Evolutionary conservation across 2,797 vertebrate genomes (phyloP).

Genomic region (Hoplostethus atlanticus): DNA sequence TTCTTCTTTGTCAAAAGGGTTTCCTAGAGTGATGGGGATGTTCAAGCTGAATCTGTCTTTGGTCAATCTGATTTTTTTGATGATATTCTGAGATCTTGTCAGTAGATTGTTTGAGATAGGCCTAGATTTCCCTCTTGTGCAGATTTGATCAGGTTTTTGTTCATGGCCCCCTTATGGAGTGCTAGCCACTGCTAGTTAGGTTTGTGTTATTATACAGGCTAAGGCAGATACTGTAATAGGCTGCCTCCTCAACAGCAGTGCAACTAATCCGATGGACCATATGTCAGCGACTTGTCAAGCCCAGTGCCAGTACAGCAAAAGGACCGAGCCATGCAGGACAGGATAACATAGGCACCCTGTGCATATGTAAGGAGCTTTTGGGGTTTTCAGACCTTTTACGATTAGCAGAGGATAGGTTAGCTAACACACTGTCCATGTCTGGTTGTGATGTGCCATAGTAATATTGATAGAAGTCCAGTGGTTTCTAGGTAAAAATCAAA

Average conservation of each 20-base stretch:
- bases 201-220: slow-evolving; percentile 47
- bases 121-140: background rate
- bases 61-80: too few relatives aligned
- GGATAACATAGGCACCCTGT: slow-evolving; percentile 52
- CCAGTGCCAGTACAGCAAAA: slow-evolving; percentile 60
- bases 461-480: background rate
- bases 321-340: slow-evolving; percentile 63
- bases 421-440: slow-evolving; percentile 1
- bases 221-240: slow-evolving; percentile 60
- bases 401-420: background rate
- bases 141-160: background rate
- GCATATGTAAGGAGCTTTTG: slow-evolving; percentile 70
- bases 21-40: too few relatives aligned
- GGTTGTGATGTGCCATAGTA: slow-evolving; percentile 9
- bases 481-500: background rate
- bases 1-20: too few relatives aligned
- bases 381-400: slow-evolving; percentile 1
- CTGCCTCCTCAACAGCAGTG: slow-evolving; percentile 57
- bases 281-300: slow-evolving; percentile 71
- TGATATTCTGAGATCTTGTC: background rate
- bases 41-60: too few relatives aligned
- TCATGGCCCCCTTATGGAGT: background rate
- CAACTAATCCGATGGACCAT: slow-evolving; percentile 78
- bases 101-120: background rate
- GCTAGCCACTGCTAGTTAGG: slow-evolving; percentile 12